A percentile compares a stretch with the other conserved stretches of the same genome.
Evolutionary conservation across 2,113 vertebrate species (phyloP).

Genomic region (Pao palembangensis): DNA sequence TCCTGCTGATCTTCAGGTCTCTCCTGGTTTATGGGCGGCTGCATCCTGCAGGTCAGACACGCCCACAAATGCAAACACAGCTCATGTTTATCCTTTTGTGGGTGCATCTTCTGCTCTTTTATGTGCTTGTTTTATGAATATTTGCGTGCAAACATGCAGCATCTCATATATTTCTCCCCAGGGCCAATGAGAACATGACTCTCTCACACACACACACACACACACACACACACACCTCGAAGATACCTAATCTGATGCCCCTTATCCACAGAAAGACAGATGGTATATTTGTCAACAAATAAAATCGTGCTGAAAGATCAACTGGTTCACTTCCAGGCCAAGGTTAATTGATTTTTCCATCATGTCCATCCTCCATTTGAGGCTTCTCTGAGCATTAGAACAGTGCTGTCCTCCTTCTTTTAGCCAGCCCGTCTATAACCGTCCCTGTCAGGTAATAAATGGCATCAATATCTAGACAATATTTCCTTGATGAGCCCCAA

Average conservation of each 20-base stretch:
- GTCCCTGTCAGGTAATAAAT: conserved; percentile 66
- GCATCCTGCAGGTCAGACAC: too few relatives aligned
- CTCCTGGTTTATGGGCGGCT: too few relatives aligned
- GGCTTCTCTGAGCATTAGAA: conserved; percentile 42
- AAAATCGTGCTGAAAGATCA: conserved; percentile 60
- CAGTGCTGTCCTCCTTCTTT: conserved; percentile 31
- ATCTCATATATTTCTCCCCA: not conserved
- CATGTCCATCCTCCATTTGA: conserved; percentile 47
- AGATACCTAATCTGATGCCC: conserved; percentile 10
- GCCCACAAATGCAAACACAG: too few relatives aligned
- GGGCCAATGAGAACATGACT: not conserved
- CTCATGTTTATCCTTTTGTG: not conserved
- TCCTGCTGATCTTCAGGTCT: too few relatives aligned
- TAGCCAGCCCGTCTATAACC: conserved; percentile 23
- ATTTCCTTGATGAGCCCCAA: conserved; percentile 60
- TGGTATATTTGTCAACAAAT: conserved; percentile 65
- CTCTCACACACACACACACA: not conserved
- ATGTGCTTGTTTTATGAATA: not conserved
- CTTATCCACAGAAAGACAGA: conserved; percentile 42
- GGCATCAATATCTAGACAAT: conserved; percentile 63
- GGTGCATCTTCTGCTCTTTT: not conserved
- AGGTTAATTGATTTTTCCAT: conserved; percentile 71
- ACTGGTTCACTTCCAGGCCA: conserved; percentile 58
- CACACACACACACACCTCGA: not conserved
- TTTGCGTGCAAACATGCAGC: conserved; percentile 3